These are phyloP conservation scores for Axis porcinus DNA, from an alignment of 2,113 vertebrate genomes.

Conservation along the genomic window DNA sequence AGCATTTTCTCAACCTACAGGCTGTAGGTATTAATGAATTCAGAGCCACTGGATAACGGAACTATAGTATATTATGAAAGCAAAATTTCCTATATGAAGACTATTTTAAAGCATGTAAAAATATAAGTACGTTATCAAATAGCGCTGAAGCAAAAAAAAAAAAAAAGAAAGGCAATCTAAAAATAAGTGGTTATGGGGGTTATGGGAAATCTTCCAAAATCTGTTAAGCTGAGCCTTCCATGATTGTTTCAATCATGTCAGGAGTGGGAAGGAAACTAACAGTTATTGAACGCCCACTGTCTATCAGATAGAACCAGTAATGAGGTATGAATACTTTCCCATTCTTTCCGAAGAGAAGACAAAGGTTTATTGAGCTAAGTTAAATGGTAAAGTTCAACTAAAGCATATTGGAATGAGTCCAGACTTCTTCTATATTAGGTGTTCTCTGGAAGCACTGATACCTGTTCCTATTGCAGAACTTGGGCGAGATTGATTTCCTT, in stretches of 20 bases:
- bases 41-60: neutral
- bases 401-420: neutral
- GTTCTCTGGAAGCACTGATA: conserved; percentile 6
- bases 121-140: neutral
- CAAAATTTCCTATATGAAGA: neutral
- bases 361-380: conserved; percentile 27
- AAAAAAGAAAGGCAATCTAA: neutral
- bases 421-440: neutral
- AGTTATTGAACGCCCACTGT: neutral
- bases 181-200: neutral
- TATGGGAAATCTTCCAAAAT: neutral
- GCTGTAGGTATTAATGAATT: neutral
- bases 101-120: neutral
- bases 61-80: neutral
- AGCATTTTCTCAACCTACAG: neutral
- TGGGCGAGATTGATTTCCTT: neutral
- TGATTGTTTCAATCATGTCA: conserved; percentile 1
- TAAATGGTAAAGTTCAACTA: conserved; percentile 24
- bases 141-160: neutral
- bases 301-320: neutral
- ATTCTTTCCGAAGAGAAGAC: neutral
- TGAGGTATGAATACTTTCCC: neutral
- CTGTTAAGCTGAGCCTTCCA: neutral
- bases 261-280: neutral
- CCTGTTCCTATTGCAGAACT: neutral